Evolutionary conservation across 1,140 invertebrate species (phyloP).

Genomic region (Macrotrachela quadricornifera): DNA sequence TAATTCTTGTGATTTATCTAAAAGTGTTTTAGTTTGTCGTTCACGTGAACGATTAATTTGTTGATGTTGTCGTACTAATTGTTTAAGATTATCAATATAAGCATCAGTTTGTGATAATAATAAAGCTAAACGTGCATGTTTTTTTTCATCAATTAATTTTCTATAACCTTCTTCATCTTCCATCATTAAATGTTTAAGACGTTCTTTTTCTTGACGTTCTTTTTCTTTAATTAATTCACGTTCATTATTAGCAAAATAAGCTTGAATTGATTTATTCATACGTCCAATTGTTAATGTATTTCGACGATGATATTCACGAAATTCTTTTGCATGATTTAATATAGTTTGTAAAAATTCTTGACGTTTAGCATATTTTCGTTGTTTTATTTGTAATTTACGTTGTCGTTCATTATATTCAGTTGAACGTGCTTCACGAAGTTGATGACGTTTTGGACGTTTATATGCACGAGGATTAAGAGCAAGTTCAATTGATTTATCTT

Average conservation of each 20-base stretch:
- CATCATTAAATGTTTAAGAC: conserved; percentile 76
- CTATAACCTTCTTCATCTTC: conserved; percentile 44
- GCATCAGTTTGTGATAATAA: conserved; percentile 91
- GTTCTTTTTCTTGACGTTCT: conserved; percentile 88
- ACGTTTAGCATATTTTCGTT: conserved; percentile 73
- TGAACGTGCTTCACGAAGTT: conserved; percentile 74
- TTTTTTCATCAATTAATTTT: conserved; percentile 98
- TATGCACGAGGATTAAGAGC: conserved; percentile 53
- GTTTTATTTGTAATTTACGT: conserved; percentile 86
- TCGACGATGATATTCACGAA: conserved; percentile 73
- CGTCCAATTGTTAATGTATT: conserved; percentile 60
- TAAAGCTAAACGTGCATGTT: conserved; percentile 92
- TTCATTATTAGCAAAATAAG: conserved; percentile 90
- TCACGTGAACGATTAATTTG: too few relatives aligned
- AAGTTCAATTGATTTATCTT: too few relatives aligned
- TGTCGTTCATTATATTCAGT: conserved; percentile 96
- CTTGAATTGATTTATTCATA: conserved; percentile 79
- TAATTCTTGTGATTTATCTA: conserved; percentile 19
- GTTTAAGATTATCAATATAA: conserved; percentile 82
- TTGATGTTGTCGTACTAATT: conserved; percentile 41
- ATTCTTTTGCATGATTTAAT: conserved; percentile 85
- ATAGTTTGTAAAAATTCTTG: conserved; percentile 78
- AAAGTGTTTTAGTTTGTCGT: too few relatives aligned
- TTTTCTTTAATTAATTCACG: conserved; percentile 97
- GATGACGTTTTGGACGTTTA: conserved; percentile 79